These are phyloP conservation scores for Macaria liturata DNA, from an alignment of 2,888 invertebrate genomes.

Conservation along the genomic window DNA sequence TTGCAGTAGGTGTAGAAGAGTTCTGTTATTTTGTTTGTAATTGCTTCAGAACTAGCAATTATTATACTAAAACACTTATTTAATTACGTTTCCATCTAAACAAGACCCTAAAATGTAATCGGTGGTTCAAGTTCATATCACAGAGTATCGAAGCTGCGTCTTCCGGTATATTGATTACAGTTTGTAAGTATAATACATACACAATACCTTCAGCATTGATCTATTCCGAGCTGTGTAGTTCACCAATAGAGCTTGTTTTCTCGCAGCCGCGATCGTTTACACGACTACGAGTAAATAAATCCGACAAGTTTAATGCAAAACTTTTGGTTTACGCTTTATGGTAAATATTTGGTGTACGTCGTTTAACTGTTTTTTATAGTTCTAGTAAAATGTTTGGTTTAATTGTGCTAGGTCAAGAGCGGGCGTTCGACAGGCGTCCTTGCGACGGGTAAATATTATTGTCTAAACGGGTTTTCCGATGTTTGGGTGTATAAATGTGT, in stretches of 20 bases:
- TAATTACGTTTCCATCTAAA: no score
- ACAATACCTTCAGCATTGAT: conserved; percentile 4
- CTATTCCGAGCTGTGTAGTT: conserved; percentile 30
- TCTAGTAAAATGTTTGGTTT: conserved; percentile 82
- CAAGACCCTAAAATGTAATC: no score
- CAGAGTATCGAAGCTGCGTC: conserved; percentile 33
- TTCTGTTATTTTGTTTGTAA: no score
- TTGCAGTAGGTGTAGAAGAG: no score
- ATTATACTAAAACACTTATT: no score
- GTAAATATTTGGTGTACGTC: conserved; percentile 83
- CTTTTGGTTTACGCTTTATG: conserved; percentile 83
- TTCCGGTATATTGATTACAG: conserved; percentile 50
- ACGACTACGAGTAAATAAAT: conserved; percentile 73
- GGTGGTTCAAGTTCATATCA: neutral
- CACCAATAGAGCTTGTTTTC: conserved; percentile 48
- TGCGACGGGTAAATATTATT: conserved; percentile 82
- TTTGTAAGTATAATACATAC: conserved; percentile 46
- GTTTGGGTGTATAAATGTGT: conserved; percentile 71
- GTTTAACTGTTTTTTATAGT: conserved; percentile 82
- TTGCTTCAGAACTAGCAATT: no score
- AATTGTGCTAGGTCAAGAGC: conserved; percentile 83
- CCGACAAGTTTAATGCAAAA: conserved; percentile 80
- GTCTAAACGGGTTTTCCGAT: conserved; percentile 80
- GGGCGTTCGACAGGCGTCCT: conserved; percentile 81
- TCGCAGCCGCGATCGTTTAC: conserved; percentile 50